Conservation (phyloP, 2,797 vertebrate genomes). For the Lophotriccus pileatus region DNA sequence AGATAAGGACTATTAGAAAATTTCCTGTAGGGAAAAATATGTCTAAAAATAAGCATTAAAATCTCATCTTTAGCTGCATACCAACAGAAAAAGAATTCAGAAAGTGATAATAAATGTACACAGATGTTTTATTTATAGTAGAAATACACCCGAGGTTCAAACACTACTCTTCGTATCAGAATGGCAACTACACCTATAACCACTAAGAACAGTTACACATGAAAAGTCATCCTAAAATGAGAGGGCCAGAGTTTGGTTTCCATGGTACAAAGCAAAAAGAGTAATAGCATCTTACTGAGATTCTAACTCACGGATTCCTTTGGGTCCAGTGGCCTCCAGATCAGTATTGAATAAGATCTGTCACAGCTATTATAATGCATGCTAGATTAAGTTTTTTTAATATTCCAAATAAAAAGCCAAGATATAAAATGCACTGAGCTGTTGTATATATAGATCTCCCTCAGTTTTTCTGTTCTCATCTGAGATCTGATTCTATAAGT, state of each 20-base stretch:
- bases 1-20: not conserved
- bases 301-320: not conserved
- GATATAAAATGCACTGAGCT: not conserved
- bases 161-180: not conserved
- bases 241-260: not conserved
- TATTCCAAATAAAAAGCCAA: not conserved
- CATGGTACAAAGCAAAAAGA: not conserved
- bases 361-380: not conserved
- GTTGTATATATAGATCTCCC: not conserved
- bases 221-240: not conserved
- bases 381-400: not conserved
- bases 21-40: not conserved
- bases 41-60: not conserved
- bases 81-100: not conserved
- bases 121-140: not conserved
- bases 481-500: slow-evolving; percentile 27
- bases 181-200: not conserved
- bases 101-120: not conserved
- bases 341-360: slow-evolving; percentile 2
- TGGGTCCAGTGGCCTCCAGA: not conserved
- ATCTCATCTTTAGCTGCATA: not conserved
- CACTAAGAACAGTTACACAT: not conserved
- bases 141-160: not conserved
- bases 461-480: not conserved
- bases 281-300: not conserved